Evolutionary conservation across 2,113 vertebrate species (phyloP), one percentile per base, ranked within the genome.

Genomic region (Hassar affinis): DNA sequence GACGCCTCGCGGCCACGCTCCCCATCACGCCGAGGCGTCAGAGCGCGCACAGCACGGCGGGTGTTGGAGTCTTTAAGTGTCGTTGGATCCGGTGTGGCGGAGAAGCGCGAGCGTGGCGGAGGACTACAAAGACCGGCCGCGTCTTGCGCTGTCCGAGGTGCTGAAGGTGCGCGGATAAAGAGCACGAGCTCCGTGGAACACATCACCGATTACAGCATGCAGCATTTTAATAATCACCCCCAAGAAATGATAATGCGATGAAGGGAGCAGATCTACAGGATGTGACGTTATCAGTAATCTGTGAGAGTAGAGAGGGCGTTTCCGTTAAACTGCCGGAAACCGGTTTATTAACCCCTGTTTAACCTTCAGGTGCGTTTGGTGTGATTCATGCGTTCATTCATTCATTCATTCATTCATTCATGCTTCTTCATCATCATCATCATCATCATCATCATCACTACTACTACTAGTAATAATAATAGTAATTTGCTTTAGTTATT

Each of bases 1-100:
- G 89, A 91, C 89, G 89, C 84, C 87, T 87, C 81, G 83, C 89
- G 22, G 75, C 89, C 88, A 3, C 86, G 88, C 83, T 64, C 83
- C 83, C 86, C 90, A 88, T 77, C 72, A 84, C 68, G 81, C 62
- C 54, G 77, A 71, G 33, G 69, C 80, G 52, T 51, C 22, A 54
- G 56, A 14, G 0, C 30, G 62, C 68, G 82, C 82, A 80, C 11
- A 27, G 56, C 6, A 56, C 81, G 51, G 66, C n/a, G 89, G 89
- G 42, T 57, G 18, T 83, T 87, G 85, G n/a, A 79, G 90, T 86
- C 59, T 30, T 52, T 2, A n/a, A 25, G 11, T 25, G 35, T 1
- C 5, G 22, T 5, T 27, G 0, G 30, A 45, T 17, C 45, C 8
- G 47, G 27, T 14, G 10, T 0, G n/a, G 12, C 22, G 1, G 49